phyloP scores from a whole-genome alignment of 1,140 invertebrate species.

The Copidosoma floridanum region DNA sequence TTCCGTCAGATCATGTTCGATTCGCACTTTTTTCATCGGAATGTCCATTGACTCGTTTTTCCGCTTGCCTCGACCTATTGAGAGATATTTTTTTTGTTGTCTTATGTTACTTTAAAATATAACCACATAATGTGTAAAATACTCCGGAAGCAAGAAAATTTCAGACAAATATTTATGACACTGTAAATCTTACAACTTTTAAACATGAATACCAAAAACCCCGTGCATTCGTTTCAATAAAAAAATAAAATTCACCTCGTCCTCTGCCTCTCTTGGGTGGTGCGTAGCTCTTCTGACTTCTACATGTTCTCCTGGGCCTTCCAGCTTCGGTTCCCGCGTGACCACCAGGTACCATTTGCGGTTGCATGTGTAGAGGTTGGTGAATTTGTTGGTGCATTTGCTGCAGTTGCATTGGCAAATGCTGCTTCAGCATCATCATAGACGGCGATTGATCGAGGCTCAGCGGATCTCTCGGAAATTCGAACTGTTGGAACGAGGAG shows the following conservation, averaged over 20 bases:
- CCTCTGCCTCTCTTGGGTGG: constrained; percentile 52
- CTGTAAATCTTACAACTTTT: too few relatives aligned
- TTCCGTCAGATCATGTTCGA: constrained; percentile 44
- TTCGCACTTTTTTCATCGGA: constrained; percentile 37
- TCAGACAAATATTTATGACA: too few relatives aligned
- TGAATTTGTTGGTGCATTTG: not conserved
- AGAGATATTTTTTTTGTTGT: not conserved
- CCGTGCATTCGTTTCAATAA: too few relatives aligned
- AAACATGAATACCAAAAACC: too few relatives aligned
- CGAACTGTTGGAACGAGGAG: constrained; percentile 21
- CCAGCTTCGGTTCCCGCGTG: not conserved
- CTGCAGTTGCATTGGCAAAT: not conserved
- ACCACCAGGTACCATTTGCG: too few relatives aligned
- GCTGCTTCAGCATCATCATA: constrained; percentile 9
- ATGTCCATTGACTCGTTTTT: constrained; percentile 40
- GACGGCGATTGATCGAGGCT: constrained; percentile 42
- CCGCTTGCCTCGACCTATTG: constrained; percentile 50
- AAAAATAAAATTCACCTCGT: constrained; percentile 34
- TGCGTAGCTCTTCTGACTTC: constrained; percentile 54
- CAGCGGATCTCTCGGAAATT: constrained; percentile 43
- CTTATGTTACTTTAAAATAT: too few relatives aligned
- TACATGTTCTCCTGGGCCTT: constrained; percentile 52
- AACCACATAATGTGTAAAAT: too few relatives aligned
- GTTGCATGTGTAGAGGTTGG: not conserved
- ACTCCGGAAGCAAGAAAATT: too few relatives aligned